These are phyloP conservation scores for Scomber scombrus DNA, from an alignment of 2,113 vertebrate species.

Conservation along the genomic window DNA sequence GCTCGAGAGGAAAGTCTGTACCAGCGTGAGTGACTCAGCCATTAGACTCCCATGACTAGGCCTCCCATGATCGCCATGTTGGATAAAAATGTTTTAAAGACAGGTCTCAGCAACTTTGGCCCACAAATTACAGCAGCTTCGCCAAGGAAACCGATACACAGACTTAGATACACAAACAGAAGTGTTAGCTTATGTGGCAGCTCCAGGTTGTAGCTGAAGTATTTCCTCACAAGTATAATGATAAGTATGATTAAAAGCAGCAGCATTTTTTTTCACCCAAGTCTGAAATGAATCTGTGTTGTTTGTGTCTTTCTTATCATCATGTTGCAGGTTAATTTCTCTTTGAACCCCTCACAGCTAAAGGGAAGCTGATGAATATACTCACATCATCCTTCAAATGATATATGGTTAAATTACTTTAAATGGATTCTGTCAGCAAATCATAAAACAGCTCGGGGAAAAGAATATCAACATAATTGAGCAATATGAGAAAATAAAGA, in stretches of 20 bases:
- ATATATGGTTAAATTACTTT: not conserved
- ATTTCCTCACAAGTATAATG: no score
- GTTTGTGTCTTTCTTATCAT: constrained; percentile 1
- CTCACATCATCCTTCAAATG: no score
- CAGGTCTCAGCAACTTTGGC: constrained; percentile 20
- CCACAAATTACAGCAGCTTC: not conserved
- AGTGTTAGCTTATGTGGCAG: not conserved
- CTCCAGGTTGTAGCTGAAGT: no score
- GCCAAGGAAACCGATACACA: not conserved
- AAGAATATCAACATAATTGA: not conserved
- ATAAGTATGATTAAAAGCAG: no score
- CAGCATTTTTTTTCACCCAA: no score
- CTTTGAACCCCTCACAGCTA: no score
- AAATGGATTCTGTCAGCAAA: not conserved
- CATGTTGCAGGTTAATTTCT: no score
- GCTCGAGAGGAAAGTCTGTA: constrained; percentile 58
- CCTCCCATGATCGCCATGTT: constrained; percentile 65
- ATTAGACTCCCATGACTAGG: constrained; percentile 73
- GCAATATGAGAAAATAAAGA: constrained; percentile 21
- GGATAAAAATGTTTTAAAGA: constrained; percentile 29
- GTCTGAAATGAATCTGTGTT: not conserved
- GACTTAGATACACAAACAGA: not conserved
- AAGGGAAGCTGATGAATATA: no score
- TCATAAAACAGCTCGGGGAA: not conserved
- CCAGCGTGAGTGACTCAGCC: constrained; percentile 70